A percentile compares a stretch with the other conserved stretches of the same genome.
Conservation (phyloP, 2,888 invertebrate genomes). For the Plebejus anna region DNA sequence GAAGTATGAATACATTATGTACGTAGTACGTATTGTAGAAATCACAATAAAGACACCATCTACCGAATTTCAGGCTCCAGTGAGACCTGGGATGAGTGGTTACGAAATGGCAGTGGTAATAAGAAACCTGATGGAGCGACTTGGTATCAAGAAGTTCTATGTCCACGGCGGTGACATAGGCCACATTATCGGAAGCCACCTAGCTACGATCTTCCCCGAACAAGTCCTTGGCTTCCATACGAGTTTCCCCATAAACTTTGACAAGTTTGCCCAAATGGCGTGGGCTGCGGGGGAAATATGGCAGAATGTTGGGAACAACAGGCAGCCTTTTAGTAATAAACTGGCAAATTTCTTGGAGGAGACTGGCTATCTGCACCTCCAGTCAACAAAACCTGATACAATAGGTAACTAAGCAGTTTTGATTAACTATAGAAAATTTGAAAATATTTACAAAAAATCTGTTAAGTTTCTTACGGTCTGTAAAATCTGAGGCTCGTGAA, state of each 20-base stretch:
- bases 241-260: conserved; percentile 79
- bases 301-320: conserved; percentile 68
- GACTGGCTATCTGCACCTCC: conserved; percentile 84
- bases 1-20: too few relatives aligned
- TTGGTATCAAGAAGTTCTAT: conserved; percentile 83
- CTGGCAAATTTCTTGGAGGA: conserved; percentile 65
- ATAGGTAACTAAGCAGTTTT: conserved; percentile 73
- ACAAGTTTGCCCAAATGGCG: conserved; percentile 49
- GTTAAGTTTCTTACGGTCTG: too few relatives aligned
- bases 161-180: conserved; percentile 90
- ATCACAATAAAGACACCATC: neutral
- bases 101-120: conserved; percentile 81
- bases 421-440: too few relatives aligned
- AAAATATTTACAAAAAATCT: too few relatives aligned
- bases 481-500: too few relatives aligned
- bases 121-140: conserved; percentile 84
- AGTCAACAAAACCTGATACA: conserved; percentile 91
- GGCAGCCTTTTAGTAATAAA: conserved; percentile 72
- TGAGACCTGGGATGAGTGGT: conserved; percentile 80
- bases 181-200: conserved; percentile 77
- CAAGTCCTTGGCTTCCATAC: conserved; percentile 80
- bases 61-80: conserved; percentile 60
- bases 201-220: conserved; percentile 83
- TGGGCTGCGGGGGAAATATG: conserved; percentile 69
- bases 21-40: too few relatives aligned